phyloP scores from a whole-genome alignment of 2,888 invertebrate species.

The Hesperia comma region DNA sequence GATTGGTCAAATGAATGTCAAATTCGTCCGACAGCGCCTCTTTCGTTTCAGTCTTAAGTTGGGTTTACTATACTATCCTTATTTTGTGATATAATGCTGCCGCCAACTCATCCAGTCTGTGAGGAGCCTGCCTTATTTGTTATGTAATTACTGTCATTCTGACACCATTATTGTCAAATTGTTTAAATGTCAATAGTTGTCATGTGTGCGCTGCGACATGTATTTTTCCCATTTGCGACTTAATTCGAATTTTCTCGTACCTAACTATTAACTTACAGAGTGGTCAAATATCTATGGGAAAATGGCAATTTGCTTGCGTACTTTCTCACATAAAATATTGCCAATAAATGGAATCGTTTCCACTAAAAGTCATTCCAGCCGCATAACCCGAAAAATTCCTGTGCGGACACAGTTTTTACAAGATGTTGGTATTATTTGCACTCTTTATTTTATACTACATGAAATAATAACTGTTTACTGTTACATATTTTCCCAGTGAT shows the following conservation, averaged over 20 bases:
- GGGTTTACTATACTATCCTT: too few species aligned
- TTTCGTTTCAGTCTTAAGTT: too few species aligned
- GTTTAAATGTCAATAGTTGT: constrained; percentile 45
- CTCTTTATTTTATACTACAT: not conserved
- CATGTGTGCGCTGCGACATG: constrained; percentile 58
- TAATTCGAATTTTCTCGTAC: constrained; percentile 52
- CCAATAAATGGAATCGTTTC: constrained; percentile 81
- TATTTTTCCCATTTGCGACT: constrained; percentile 50
- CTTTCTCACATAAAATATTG: constrained; percentile 81
- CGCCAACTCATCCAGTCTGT: too few species aligned
- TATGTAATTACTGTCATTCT: not conserved
- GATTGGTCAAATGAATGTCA: too few species aligned
- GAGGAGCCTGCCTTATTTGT: too few species aligned
- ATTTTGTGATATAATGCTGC: too few species aligned
- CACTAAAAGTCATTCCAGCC: constrained; percentile 80
- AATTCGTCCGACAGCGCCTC: too few species aligned
- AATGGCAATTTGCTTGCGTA: constrained; percentile 85
- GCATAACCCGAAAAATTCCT: constrained; percentile 78
- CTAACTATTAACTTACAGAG: constrained; percentile 50
- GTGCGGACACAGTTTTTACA: constrained; percentile 77
- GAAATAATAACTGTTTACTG: not conserved
- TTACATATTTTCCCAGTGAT: not conserved
- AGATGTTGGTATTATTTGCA: constrained; percentile 71
- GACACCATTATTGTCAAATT: constrained; percentile 41
- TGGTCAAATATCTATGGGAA: constrained; percentile 55